Percentiles rank a stretch among this genome's conserved stretches.
Evolutionary conservation across 1,140 invertebrate species (phyloP).

Genomic region (Sesamia nonagrioides): DNA sequence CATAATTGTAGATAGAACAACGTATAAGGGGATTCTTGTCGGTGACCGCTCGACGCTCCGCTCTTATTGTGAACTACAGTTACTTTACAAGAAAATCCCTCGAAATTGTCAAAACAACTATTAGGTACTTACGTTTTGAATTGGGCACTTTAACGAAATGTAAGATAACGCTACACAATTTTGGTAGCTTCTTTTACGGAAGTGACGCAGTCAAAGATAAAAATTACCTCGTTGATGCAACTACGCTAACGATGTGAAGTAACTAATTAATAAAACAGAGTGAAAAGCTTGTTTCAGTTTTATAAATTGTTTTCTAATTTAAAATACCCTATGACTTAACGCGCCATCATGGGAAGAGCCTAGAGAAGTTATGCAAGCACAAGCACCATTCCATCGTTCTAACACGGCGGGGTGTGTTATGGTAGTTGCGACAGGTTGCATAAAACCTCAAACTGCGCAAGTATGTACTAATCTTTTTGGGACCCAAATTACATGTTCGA

Average conservation of each 20-base stretch:
- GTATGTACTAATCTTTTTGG: too few relatives aligned
- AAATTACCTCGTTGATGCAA: background rate
- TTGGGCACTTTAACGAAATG: constrained; percentile 50
- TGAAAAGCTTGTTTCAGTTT: background rate
- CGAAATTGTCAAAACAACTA: constrained; percentile 57
- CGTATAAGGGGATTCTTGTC: constrained; percentile 59
- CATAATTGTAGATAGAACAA: constrained; percentile 67
- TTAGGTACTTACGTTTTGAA: constrained; percentile 39
- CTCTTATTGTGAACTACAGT: constrained; percentile 62
- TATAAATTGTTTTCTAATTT: too few relatives aligned
- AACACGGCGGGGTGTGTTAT: too few relatives aligned
- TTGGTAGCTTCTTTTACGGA: background rate
- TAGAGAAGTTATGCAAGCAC: too few relatives aligned
- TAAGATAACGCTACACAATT: constrained; percentile 22
- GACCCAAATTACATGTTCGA: too few relatives aligned
- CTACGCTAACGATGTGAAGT: background rate
- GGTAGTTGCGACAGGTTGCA: too few relatives aligned
- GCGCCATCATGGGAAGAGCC: too few relatives aligned
- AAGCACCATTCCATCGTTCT: too few relatives aligned
- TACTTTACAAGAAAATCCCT: constrained; percentile 64
- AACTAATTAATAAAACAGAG: too few relatives aligned
- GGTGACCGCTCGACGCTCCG: constrained; percentile 55
- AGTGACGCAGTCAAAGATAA: background rate
- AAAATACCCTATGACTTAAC: too few relatives aligned
- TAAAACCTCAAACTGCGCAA: too few relatives aligned